A percentile compares a stretch with the other conserved stretches of the same genome.
Conservation (phyloP, 2,113 vertebrate species). For the Macquaria australasica region DNA sequence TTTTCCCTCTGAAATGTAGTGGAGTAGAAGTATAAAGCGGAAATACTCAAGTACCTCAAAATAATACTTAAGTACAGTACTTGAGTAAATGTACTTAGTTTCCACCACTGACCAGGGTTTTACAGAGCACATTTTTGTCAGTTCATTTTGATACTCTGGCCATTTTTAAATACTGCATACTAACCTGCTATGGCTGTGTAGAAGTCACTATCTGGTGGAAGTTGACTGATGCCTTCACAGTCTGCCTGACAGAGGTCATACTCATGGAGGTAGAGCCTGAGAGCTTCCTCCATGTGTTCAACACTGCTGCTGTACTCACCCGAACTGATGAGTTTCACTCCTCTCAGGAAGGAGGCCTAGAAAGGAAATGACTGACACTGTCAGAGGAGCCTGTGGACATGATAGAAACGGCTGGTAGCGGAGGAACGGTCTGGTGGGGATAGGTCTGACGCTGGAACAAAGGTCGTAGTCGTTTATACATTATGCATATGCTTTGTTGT, state of each 20-base stretch:
- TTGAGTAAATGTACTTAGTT: too few species aligned
- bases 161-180: not conserved
- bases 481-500: not conserved
- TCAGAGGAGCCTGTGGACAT: not conserved
- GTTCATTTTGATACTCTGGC: not conserved
- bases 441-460: not conserved
- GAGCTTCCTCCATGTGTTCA: conserved; percentile 86
- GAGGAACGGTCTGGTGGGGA: not conserved
- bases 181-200: conserved; percentile 88
- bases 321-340: conserved; percentile 87
- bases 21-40: too few species aligned
- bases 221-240: conserved; percentile 86
- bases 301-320: conserved; percentile 87
- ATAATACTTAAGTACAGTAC: too few species aligned
- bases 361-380: not conserved
- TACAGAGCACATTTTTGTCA: too few species aligned
- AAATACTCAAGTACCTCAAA: too few species aligned
- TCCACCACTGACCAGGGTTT: too few species aligned
- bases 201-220: conserved; percentile 87
- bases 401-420: not conserved
- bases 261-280: conserved; percentile 85
- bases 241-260: conserved; percentile 85
- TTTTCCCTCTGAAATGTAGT: too few species aligned
- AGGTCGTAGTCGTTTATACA: not conserved
- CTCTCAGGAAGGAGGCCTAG: conserved; percentile 86